Evolutionary conservation across 1,140 invertebrate genomes (phyloP).

Genomic region (Bombyx mandarina): DNA sequence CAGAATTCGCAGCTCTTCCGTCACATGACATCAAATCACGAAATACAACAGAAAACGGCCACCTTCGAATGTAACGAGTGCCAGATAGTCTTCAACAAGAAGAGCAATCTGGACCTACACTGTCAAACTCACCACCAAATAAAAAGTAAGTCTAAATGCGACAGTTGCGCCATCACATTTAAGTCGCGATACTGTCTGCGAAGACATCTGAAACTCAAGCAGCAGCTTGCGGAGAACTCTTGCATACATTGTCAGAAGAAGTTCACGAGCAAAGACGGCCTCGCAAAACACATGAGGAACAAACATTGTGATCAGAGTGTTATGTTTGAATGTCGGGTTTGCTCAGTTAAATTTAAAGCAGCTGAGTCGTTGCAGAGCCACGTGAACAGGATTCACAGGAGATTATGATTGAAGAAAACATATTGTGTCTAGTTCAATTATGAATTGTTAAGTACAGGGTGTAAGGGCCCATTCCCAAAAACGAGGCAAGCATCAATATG

Average conservation of each 20-base stretch:
- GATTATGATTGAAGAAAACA: constrained; percentile 36
- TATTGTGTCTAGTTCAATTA: no score
- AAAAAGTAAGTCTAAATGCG: constrained; percentile 53
- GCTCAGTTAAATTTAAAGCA: constrained; percentile 52
- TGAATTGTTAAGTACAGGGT: no score
- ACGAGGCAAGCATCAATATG: no score
- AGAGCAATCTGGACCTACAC: constrained; percentile 46
- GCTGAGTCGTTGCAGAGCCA: constrained; percentile 46
- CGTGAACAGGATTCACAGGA: constrained; percentile 49
- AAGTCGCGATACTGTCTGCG: constrained; percentile 57
- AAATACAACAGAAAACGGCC: constrained; percentile 40
- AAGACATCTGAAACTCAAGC: constrained; percentile 53
- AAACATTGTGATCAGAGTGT: constrained; percentile 54
- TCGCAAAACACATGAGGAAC: constrained; percentile 46
- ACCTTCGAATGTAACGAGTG: constrained; percentile 59
- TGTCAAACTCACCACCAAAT: constrained; percentile 50
- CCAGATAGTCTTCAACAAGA: constrained; percentile 52
- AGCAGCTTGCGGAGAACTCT: constrained; percentile 44
- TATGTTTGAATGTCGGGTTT: constrained; percentile 48
- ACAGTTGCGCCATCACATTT: constrained; percentile 52
- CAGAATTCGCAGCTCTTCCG: constrained; percentile 59
- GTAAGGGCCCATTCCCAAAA: no score
- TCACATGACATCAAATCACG: constrained; percentile 57
- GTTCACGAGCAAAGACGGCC: constrained; percentile 41
- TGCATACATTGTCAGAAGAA: constrained; percentile 59